A percentile compares a stretch with the other conserved stretches of the same genome.
Conservation (phyloP, 2,797 vertebrate genomes). For the Chelon auratus region DNA sequence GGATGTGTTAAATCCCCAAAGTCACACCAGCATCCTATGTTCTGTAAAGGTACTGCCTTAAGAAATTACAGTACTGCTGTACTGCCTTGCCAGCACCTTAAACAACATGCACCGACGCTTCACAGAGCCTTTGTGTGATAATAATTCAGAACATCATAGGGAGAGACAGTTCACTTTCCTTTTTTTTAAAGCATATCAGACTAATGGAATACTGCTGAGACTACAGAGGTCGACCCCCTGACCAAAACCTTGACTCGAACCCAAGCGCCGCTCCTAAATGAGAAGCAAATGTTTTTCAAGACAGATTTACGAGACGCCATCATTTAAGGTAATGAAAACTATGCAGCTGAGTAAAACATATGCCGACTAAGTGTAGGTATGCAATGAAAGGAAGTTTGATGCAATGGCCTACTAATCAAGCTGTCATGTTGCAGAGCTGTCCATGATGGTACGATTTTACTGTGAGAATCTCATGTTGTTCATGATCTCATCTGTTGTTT, state of each 20-base stretch:
- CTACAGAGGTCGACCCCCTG: constrained; percentile 27
- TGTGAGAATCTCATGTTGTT: constrained; percentile 7
- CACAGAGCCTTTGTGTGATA: constrained; percentile 39
- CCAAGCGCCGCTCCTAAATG: constrained; percentile 42
- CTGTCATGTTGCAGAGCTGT: constrained; percentile 30
- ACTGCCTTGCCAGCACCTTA: too few relatives aligned
- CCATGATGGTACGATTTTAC: constrained; percentile 20
- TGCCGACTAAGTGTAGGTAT: constrained; percentile 31
- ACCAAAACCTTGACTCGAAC: constrained; percentile 43
- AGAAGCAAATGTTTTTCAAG: constrained; percentile 69
- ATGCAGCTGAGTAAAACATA: constrained; percentile 44
- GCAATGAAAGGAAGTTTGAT: constrained; percentile 26
- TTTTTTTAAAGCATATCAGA: constrained; percentile 19
- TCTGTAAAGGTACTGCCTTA: too few relatives aligned
- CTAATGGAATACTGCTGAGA: constrained; percentile 33
- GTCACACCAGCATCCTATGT: too few relatives aligned
- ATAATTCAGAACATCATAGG: constrained; percentile 61
- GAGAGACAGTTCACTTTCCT: constrained; percentile 31
- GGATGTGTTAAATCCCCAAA: too few relatives aligned
- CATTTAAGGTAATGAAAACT: constrained; percentile 40
- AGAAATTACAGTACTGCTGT: too few relatives aligned
- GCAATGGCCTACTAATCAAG: constrained; percentile 29
- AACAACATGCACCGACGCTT: constrained; percentile 22
- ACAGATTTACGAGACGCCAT: constrained; percentile 56
- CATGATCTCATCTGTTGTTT: too few relatives aligned